Evolutionary conservation across 2,797 vertebrate species (phyloP), one percentile per base, ranked within the genome.

Genomic region (Craterocephalus amniculus): DNA sequence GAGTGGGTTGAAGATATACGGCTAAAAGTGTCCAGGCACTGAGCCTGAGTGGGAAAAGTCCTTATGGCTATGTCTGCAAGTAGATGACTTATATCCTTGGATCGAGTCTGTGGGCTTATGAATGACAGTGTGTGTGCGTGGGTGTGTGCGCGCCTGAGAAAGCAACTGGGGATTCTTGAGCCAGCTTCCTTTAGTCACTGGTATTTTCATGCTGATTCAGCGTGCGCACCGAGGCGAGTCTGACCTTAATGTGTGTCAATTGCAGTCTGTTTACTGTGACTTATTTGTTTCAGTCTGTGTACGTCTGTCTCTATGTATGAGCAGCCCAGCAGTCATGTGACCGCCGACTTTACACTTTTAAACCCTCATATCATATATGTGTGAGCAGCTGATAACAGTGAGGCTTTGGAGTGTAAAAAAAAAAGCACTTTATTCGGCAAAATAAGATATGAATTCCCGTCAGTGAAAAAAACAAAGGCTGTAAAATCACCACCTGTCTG

Each of bases 61-160:
- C 59, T 85, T 58, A 35, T 71, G 81, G 82, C 72, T n/a, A 38
- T 48, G 83, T 87, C 83, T 87, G 57, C 26, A 7, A 63, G 71
- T 36, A 7, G 69, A 83, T 85, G 80, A 86, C 86, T 87, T 61
- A 62, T 75, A 58, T 43, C 43, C 58, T 2, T 16, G 51, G 58
- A 71, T 35, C 1, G 54, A 61, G 49, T 51, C 74, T 49, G 56
- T 27, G 38, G 54, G 54, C 24, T 61, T 26, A 49, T 73, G 70
- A 68, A 63, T 67, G 70, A 4, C 2, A 68, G 49, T 45, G 51
- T 52, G 67, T 63, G 67, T 26, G 60, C 36, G 65, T 18, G 69
- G 4, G 64, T 1, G 67, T 16, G 55, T 55, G 58, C n/a, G n/a
- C 1, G 24, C 12, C 55, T n/a, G 20, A 36, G 54, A 14, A 63